A percentile compares a stretch with the other conserved stretches of the same genome.
These are phyloP conservation scores for Aelia acuminata DNA, from an alignment of 2,888 invertebrate genomes.

Conservation along the genomic window DNA sequence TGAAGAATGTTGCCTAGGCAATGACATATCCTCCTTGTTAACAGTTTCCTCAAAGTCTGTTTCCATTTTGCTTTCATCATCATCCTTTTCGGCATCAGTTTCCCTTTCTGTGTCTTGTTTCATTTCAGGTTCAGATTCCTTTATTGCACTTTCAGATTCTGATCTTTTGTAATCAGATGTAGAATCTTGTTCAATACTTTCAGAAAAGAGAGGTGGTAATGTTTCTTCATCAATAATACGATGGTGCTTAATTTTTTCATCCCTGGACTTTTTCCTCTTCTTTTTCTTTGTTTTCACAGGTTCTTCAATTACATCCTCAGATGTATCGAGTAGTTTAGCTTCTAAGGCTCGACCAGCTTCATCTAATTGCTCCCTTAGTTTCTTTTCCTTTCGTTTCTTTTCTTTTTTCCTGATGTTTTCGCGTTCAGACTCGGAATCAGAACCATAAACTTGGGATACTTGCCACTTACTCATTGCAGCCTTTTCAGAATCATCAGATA, in stretches of 20 bases:
- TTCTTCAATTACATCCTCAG: slow-evolving; percentile 70
- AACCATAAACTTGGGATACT: slow-evolving; percentile 70
- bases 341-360: slow-evolving; percentile 87
- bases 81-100: slow-evolving; percentile 60
- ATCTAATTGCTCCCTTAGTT: slow-evolving; percentile 75
- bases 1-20: slow-evolving; percentile 69
- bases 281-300: slow-evolving; percentile 83
- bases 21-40: slow-evolving; percentile 57
- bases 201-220: slow-evolving; percentile 65
- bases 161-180: slow-evolving; percentile 63
- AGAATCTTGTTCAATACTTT: slow-evolving; percentile 62
- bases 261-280: slow-evolving; percentile 83
- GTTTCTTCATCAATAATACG: slow-evolving; percentile 66
- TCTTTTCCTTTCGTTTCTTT: slow-evolving; percentile 67
- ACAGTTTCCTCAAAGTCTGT: slow-evolving; percentile 49
- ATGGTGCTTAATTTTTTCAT: slow-evolving; percentile 69
- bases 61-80: slow-evolving; percentile 53
- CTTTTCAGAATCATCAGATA: slow-evolving; percentile 79
- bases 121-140: slow-evolving; percentile 67
- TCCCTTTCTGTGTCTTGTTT: slow-evolving; percentile 65
- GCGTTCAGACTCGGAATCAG: slow-evolving; percentile 72
- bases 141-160: slow-evolving; percentile 64
- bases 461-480: slow-evolving; percentile 67
- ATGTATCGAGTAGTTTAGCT: slow-evolving; percentile 82
- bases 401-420: slow-evolving; percentile 67